phyloP scores from a whole-genome alignment of 1,140 invertebrate species.

The fruit fly (Drosophila melanogaster) region Release_6_plus_ISO1_MT NC_004354.4:17071001-17071500 shows the following conservation, averaged over 20 bases:
- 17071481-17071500: too few relatives aligned
- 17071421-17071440: conserved; percentile 79
- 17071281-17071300: conserved; percentile 42
- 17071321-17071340: conserved; percentile 75
- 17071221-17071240: conserved; percentile 23
- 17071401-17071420: conserved; percentile 79
- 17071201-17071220: conserved; percentile 36
- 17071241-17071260: conserved; percentile 32
- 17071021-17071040: conserved; percentile 46
- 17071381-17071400: conserved; percentile 78
- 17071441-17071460: conserved; percentile 69
- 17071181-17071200: conserved; percentile 66
- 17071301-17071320: conserved; percentile 68
- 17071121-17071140: conserved; percentile 84
- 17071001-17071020: conserved; percentile 59
- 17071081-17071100: conserved; percentile 80
- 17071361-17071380: conserved; percentile 79
- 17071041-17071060: conserved; percentile 53
- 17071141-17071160: conserved; percentile 77
- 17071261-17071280: conserved; percentile 53
- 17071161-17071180: conserved; percentile 76
- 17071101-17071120: conserved; percentile 86
- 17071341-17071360: conserved; percentile 72
- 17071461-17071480: too few relatives aligned
- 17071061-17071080: conserved; percentile 71